Percentiles rank a stretch among this genome's conserved stretches.
These are phyloP conservation scores for Chrysocyon brachyurus DNA, from an alignment of 2,797 vertebrate species.

Conservation along the genomic window DNA sequence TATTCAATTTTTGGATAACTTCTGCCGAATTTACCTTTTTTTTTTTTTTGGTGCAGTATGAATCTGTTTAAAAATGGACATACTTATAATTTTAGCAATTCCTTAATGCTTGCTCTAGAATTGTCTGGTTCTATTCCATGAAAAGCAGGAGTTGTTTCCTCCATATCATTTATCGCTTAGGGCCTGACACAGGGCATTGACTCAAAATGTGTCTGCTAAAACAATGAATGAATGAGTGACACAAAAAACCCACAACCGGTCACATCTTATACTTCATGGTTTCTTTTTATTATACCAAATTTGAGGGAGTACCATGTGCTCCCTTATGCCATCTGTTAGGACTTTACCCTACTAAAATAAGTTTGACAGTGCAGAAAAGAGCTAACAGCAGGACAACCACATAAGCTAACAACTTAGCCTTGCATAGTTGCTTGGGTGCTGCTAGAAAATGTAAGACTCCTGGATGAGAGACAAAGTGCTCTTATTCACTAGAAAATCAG, in stretches of 20 bases:
- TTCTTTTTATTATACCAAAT: conserved; percentile 59
- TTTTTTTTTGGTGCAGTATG: conserved; percentile 27
- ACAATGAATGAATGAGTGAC: neutral
- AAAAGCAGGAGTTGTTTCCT: neutral
- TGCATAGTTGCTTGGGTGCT: neutral
- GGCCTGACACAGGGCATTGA: neutral
- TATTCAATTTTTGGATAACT: neutral
- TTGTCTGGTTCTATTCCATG: neutral
- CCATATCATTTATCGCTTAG: neutral
- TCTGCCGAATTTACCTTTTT: conserved; percentile 5
- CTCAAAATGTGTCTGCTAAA: conserved; percentile 46
- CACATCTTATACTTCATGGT: neutral
- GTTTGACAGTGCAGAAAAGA: neutral
- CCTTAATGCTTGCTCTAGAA: conserved; percentile 18
- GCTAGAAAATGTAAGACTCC: neutral
- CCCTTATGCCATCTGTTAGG: neutral
- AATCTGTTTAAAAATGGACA: neutral
- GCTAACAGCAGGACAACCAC: neutral
- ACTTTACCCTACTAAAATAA: conserved; percentile 15
- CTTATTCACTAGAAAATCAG: neutral
- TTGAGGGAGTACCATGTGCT: neutral
- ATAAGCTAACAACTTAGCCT: neutral
- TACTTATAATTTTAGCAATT: neutral
- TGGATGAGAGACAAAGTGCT: neutral
- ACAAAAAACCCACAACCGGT: neutral